These are phyloP conservation scores for Pseudomugil gertrudae DNA, from an alignment of 2,797 vertebrate genomes.

Conservation along the genomic window DNA sequence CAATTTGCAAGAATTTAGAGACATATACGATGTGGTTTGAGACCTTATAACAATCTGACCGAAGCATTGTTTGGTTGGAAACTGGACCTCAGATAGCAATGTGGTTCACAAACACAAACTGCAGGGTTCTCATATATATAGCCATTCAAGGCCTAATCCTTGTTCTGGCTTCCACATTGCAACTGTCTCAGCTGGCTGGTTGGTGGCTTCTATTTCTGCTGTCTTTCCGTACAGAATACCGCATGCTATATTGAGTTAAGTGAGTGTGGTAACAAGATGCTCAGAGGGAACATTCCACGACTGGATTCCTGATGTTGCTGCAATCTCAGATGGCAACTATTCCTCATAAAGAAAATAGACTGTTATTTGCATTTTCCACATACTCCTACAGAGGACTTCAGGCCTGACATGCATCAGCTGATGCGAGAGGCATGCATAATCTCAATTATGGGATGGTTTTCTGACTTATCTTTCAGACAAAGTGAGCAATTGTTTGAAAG, in stretches of 20 bases:
- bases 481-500: conserved; percentile 7
- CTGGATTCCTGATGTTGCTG: conserved; percentile 72
- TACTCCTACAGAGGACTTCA: neutral
- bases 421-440: neutral
- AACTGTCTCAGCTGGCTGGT: conserved; percentile 40
- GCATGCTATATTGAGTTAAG: conserved; percentile 62
- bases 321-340: conserved; percentile 55
- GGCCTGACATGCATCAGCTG: conserved; percentile 4
- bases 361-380: conserved; percentile 21
- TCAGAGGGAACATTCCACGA: conserved; percentile 70
- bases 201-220: conserved; percentile 61
- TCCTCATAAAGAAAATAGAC: conserved; percentile 53
- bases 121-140: conserved; percentile 1
- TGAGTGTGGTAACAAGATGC: conserved; percentile 78
- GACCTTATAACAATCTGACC: conserved; percentile 22
- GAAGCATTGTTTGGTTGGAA: conserved; percentile 34
- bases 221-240: conserved; percentile 66
- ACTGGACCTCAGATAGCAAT: conserved; percentile 16
- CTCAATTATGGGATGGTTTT: neutral
- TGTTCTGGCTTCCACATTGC: conserved; percentile 50
- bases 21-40: conserved; percentile 42
- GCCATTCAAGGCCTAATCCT: conserved; percentile 28
- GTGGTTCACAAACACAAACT: conserved; percentile 18
- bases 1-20: conserved; percentile 52
- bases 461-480: neutral